Conservation (phyloP, 2,888 invertebrate species). For the Leptinotarsa peninsularis region DNA sequence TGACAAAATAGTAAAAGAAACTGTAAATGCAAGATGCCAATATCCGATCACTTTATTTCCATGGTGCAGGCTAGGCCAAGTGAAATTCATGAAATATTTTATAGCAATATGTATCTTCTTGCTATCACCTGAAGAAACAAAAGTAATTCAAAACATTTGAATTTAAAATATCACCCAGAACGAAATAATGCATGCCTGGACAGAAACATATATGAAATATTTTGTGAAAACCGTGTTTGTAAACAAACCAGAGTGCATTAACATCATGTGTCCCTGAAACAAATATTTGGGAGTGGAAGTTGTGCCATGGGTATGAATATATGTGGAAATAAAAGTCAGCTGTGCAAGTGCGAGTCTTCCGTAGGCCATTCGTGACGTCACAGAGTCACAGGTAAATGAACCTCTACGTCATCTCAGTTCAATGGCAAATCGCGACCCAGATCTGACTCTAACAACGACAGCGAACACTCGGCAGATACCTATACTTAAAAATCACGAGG, state of each 20-base stretch:
- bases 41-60: no score
- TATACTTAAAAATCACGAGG: conserved; percentile 12
- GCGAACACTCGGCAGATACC: conserved; percentile 9
- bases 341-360: conserved; percentile 60
- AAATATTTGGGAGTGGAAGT: conserved; percentile 38
- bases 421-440: conserved; percentile 69
- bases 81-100: no score
- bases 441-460: conserved; percentile 33
- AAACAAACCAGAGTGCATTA: background rate
- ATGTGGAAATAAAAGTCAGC: conserved; percentile 42
- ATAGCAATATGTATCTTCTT: no score
- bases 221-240: conserved; percentile 8
- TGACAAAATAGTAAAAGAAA: no score
- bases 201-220: background rate
- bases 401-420: conserved; percentile 66
- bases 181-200: no score
- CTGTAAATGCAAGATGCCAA: no score
- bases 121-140: no score
- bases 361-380: conserved; percentile 65
- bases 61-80: no score
- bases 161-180: background rate
- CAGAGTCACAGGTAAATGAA: conserved; percentile 68
- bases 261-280: conserved; percentile 20
- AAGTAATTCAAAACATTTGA: background rate
- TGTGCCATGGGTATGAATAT: conserved; percentile 28